Percentiles rank a stretch among this genome's conserved stretches.
These are phyloP conservation scores for Tiliacea aurago DNA, from an alignment of 2,888 invertebrate species.

Conservation along the genomic window DNA sequence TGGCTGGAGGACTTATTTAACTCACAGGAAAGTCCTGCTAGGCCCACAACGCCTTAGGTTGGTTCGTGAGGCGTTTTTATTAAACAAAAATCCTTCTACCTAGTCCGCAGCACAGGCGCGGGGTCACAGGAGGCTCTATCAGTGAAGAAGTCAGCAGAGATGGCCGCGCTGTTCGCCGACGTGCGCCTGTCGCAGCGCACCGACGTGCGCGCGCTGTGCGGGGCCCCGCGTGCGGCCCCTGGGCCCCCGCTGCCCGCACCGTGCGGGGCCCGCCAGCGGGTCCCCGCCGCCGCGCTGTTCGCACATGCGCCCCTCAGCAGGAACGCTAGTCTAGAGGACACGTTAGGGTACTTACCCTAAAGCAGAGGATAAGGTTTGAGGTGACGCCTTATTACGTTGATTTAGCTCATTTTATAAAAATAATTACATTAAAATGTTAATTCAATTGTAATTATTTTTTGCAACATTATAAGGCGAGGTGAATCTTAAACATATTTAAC, in stretches of 20 bases:
- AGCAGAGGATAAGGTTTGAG: not conserved
- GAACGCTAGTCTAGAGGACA: slow-evolving; percentile 91
- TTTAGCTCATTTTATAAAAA: not conserved
- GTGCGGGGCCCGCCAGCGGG: slow-evolving; percentile 65
- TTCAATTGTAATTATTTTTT: not conserved
- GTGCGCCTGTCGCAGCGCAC: slow-evolving; percentile 93
- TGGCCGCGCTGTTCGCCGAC: slow-evolving; percentile 96
- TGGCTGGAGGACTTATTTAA: not conserved
- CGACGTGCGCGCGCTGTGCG: slow-evolving; percentile 89
- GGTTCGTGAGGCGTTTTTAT: not conserved
- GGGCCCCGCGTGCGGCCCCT: slow-evolving; percentile 3
- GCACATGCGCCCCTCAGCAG: slow-evolving; percentile 74
- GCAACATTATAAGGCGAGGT: not conserved
- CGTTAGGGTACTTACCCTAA: slow-evolving; percentile 92
- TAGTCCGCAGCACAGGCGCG: slow-evolving; percentile 88
- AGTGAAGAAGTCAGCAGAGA: slow-evolving; percentile 97
- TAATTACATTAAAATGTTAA: not conserved
- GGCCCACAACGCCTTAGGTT: not conserved
- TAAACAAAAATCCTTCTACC: not conserved
- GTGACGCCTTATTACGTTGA: not conserved
- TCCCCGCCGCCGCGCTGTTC: slow-evolving; percentile 62
- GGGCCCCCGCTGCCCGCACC: not conserved
- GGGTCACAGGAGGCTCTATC: slow-evolving; percentile 93
- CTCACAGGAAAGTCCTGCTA: not conserved
- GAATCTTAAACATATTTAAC: not conserved